Evolutionary conservation across 1,140 invertebrate genomes (phyloP).

Genomic region (Phymorhynchus buccinoides): DNA sequence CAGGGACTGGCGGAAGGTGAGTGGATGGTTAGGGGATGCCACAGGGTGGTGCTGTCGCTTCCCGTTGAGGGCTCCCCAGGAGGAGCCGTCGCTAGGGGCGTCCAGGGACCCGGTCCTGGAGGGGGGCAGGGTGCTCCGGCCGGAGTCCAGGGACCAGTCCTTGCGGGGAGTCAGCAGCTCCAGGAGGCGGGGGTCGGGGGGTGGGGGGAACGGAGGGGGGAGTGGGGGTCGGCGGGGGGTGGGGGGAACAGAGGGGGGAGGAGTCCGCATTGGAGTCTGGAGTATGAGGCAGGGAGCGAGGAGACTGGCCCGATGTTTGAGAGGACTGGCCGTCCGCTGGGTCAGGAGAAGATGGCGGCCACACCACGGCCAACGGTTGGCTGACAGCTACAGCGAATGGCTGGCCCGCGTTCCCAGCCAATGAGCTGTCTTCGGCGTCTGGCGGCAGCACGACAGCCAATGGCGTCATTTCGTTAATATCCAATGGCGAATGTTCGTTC

Average conservation of each 20-base stretch:
- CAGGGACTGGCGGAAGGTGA: slow-evolving; percentile 28
- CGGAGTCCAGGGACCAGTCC: slow-evolving; percentile 35
- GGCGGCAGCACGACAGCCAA: not conserved
- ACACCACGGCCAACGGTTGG: too few species aligned
- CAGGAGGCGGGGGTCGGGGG: slow-evolving; percentile 9
- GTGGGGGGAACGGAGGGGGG: not conserved
- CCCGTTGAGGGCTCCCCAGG: not conserved
- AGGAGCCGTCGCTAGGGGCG: not conserved
- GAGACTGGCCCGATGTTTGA: not conserved
- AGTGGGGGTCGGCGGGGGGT: not conserved
- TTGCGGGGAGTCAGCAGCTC: not conserved
- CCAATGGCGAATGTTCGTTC: too few species aligned
- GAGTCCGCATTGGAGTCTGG: not conserved
- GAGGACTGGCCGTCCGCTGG: too few species aligned
- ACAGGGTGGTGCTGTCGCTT: not conserved
- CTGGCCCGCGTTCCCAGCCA: not conserved
- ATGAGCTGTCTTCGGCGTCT: not conserved
- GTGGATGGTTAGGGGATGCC: not conserved
- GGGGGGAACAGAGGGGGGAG: too few species aligned
- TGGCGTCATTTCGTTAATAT: too few species aligned
- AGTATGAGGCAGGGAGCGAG: not conserved
- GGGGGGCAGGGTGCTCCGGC: slow-evolving; percentile 3
- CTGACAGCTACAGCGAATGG: not conserved
- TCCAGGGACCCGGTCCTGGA: slow-evolving; percentile 36
- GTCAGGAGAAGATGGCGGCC: too few species aligned